Evolutionary conservation across 2,113 vertebrate species (phyloP).

Genomic region (Nannobrachium achirus): DNA sequence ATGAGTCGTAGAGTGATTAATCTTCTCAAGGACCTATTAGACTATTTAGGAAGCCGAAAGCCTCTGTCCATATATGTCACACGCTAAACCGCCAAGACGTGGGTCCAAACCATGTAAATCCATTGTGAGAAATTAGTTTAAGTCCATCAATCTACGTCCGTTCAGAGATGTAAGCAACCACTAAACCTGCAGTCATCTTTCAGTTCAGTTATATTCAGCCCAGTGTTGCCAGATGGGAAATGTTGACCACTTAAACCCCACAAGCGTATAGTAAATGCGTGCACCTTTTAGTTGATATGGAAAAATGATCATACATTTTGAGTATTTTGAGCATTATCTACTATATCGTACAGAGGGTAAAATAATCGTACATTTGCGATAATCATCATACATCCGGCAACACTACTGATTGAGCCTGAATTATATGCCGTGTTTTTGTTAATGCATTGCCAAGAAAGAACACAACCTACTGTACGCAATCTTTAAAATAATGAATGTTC

Average conservation of each 20-base stretch:
- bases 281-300: no score
- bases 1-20: constrained; percentile 52
- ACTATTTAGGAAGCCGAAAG: constrained; percentile 35
- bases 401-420: neutral
- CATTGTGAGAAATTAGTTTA: neutral
- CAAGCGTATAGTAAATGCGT: no score
- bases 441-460: constrained; percentile 54
- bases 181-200: no score
- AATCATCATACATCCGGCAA: neutral
- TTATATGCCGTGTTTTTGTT: constrained; percentile 47
- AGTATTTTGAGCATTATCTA: no score
- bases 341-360: neutral
- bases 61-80: constrained; percentile 31
- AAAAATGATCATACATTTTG: no score
- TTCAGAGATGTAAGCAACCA: no score
- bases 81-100: constrained; percentile 26
- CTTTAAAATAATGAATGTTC: constrained; percentile 68
- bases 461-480: constrained; percentile 58
- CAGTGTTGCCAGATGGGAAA: no score
- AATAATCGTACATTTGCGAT: neutral
- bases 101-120: constrained; percentile 40
- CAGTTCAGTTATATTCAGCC: no score
- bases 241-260: no score
- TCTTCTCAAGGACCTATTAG: constrained; percentile 41
- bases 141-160: no score